phyloP scores from a whole-genome alignment of 2,113 vertebrate genomes.

The Campylomormyrus numenius region DNA sequence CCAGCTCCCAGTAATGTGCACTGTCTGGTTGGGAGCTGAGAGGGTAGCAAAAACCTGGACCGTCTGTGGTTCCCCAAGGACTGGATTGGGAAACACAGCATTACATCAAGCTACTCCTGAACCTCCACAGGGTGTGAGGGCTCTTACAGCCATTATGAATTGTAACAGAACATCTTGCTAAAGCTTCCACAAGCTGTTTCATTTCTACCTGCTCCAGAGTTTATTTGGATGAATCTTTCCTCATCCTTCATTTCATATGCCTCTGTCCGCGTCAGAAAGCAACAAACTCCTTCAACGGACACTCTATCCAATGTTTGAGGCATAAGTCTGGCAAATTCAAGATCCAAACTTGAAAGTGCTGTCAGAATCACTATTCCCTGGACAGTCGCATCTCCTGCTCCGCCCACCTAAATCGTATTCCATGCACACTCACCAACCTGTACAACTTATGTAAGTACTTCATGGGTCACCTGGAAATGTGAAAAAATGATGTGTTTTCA shows the following conservation, averaged over 20 bases:
- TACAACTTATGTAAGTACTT: neutral
- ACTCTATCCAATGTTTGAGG: neutral
- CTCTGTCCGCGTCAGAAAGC: neutral
- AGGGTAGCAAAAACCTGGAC: neutral
- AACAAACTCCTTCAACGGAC: neutral
- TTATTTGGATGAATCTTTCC: neutral
- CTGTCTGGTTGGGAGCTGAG: neutral
- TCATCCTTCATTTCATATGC: neutral
- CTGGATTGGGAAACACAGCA: neutral
- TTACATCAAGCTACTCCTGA: neutral
- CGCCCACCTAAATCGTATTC: neutral
- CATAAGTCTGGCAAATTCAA: neutral
- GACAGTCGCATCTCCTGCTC: neutral
- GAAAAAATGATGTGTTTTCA: neutral
- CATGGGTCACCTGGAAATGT: neutral
- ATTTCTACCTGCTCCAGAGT: neutral
- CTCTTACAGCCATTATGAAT: neutral
- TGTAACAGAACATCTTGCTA: neutral
- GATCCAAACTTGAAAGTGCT: neutral
- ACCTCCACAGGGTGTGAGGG: conserved; percentile 2
- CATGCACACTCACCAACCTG: neutral
- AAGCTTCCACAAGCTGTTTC: neutral
- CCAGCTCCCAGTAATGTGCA: neutral
- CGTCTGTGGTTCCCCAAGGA: neutral
- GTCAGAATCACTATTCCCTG: too few relatives aligned